phyloP scores from a whole-genome alignment of 2,888 invertebrate genomes.

The Hypolimnas misippus region DNA sequence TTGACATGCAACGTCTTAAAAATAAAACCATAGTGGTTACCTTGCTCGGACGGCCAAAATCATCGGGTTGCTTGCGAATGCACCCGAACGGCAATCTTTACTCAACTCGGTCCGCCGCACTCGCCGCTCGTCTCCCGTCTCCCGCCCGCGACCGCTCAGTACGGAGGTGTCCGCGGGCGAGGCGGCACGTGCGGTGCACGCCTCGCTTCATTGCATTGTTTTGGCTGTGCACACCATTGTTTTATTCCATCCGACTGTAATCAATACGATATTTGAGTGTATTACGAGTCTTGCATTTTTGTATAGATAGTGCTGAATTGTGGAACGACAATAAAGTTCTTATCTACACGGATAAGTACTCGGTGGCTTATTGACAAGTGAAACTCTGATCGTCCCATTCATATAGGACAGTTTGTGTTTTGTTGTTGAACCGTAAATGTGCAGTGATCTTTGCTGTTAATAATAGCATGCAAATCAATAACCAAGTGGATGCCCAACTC shows the following conservation, averaged over 20 bases:
- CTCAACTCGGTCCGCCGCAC: conserved; percentile 45
- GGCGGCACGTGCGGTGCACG: conserved; percentile 81
- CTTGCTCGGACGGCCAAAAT: conserved; percentile 58
- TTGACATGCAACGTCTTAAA: conserved; percentile 52
- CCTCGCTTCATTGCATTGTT: conserved; percentile 79
- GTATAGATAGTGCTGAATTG: conserved; percentile 51
- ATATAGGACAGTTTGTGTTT: conserved; percentile 66
- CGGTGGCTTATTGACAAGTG: conserved; percentile 79
- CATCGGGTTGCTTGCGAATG: conserved; percentile 68
- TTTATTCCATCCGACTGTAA: conserved; percentile 72
- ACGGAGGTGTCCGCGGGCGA: conserved; percentile 79
- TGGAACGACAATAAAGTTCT: conserved; percentile 58
- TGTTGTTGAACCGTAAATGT: conserved; percentile 68
- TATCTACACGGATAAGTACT: conserved; percentile 52
- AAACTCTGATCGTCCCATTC: conserved; percentile 73
- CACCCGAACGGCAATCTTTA: conserved; percentile 73
- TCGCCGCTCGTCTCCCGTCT: conserved; percentile 33
- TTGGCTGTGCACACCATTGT: conserved; percentile 72
- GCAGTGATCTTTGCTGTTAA: conserved; percentile 69
- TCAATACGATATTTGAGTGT: conserved; percentile 70
- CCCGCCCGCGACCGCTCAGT: conserved; percentile 52
- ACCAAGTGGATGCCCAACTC: conserved; percentile 67
- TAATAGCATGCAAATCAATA: conserved; percentile 78
- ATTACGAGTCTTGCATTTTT: conserved; percentile 62
- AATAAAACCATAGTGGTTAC: conserved; percentile 65